phyloP scores from a whole-genome alignment of 2,113 vertebrate genomes.

The Sebastes fasciatus region DNA sequence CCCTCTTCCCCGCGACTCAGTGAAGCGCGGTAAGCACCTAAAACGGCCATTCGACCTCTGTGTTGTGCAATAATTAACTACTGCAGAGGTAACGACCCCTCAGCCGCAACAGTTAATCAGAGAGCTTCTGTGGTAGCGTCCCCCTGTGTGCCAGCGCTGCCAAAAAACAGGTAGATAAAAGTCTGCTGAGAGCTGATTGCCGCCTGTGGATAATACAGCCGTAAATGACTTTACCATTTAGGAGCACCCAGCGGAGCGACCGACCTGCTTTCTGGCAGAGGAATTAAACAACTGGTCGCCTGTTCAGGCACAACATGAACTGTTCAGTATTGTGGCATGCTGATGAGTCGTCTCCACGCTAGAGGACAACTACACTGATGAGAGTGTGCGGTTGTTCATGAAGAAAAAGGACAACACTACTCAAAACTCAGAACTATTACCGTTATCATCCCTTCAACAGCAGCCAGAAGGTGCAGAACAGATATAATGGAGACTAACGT shows the following conservation, averaged over 20 bases:
- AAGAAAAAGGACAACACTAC: conserved; percentile 21
- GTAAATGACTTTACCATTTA: conserved; percentile 47
- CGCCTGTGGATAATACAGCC: conserved; percentile 24
- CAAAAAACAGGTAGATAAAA: conserved; percentile 43
- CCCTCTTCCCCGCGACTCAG: neutral
- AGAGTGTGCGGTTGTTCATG: conserved; percentile 1
- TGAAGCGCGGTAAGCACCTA: conserved; percentile 18
- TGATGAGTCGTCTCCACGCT: conserved; percentile 19
- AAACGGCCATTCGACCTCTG: conserved; percentile 46
- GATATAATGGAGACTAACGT: neutral
- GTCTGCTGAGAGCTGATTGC: conserved; percentile 31
- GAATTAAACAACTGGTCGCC: conserved; percentile 17
- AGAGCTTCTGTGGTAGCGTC: conserved; percentile 3
- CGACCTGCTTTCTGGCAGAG: conserved; percentile 28
- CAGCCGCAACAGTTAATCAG: conserved; percentile 41
- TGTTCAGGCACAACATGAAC: conserved; percentile 15
- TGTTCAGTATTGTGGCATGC: conserved; percentile 4
- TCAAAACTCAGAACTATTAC: neutral
- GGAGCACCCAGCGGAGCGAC: conserved; percentile 9
- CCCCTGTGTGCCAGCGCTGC: conserved; percentile 10
- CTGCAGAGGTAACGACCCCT: conserved; percentile 50
- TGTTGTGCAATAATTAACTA: conserved; percentile 47
- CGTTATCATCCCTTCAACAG: neutral
- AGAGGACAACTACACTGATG: conserved; percentile 24
- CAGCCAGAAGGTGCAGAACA: neutral